Evolutionary conservation across 1,140 invertebrate species (phyloP).

Genomic region (Drosophila mayri): DNA sequence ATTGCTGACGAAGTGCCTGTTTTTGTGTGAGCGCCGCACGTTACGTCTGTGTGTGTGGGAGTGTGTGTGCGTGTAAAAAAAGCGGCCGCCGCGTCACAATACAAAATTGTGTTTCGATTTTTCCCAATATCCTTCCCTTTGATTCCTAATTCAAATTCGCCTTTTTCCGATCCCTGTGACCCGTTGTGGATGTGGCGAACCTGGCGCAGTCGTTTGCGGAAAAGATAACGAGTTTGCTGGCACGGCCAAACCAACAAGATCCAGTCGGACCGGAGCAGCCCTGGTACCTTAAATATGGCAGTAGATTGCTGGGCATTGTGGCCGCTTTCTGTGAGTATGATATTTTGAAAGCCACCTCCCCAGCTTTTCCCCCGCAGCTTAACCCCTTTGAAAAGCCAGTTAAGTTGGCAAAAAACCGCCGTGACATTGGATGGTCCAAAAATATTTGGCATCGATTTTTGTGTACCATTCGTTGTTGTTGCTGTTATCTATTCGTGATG

Average conservation of each 20-base stretch:
- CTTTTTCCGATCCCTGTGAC: conserved; percentile 15
- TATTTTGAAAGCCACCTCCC: neutral
- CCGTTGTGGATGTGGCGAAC: conserved; percentile 17
- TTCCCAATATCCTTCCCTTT: conserved; percentile 34
- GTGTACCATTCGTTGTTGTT: conserved; percentile 62
- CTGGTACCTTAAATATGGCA: conserved; percentile 95
- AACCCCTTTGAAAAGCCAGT: conserved; percentile 8
- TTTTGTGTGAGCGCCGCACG: conserved; percentile 24
- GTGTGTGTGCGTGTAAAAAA: conserved; percentile 37
- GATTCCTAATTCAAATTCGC: conserved; percentile 47
- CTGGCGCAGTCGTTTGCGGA: conserved; percentile 89
- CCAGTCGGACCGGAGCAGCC: conserved; percentile 92
- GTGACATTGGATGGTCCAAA: conserved; percentile 42
- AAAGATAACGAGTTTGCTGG: conserved; percentile 91
- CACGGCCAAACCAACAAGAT: conserved; percentile 88
- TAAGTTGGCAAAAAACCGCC: conserved; percentile 18
- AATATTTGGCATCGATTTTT: conserved; percentile 77
- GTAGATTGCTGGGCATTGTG: conserved; percentile 92
- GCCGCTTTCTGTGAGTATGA: conserved; percentile 91
- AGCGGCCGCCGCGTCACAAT: conserved; percentile 60
- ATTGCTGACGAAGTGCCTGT: conserved; percentile 27
- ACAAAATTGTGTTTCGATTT: conserved; percentile 62
- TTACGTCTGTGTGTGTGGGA: conserved; percentile 18
- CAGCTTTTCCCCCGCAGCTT: neutral
- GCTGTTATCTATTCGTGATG: conserved; percentile 50